Base-by-base conservation (phyloP, 2,113 vertebrate genomes). In the Petrocephalus microphthalmus region DNA sequence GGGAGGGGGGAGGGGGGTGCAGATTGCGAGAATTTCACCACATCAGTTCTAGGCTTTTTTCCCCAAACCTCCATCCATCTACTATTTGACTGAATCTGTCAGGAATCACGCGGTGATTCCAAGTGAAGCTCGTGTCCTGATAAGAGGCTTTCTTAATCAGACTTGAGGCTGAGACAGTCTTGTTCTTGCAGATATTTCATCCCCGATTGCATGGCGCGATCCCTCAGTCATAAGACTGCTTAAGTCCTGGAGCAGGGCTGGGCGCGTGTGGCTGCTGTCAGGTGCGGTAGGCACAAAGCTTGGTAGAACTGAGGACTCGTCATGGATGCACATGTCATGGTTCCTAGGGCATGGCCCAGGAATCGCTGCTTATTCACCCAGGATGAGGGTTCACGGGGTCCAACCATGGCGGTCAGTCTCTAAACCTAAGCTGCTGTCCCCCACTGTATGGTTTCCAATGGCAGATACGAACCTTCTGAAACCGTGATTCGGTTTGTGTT, bases 81-180 rank as follows among this genome's bases (percentile, higher is more conserved):
- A 20, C 51, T 84, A 42, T 83, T 49, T 13, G 47, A 8, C 17
- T 22, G 81, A 83, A 49, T 45, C 81, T 83, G 81, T 83, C 81
- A 83, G 47, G 81, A 83, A 83, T 49, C 19, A n/a, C 37, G 6
- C 81, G 10, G 45, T 8, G n/a, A 42, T 42, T 42, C 42, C 1
- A 42, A 42, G n/a, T 84, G 3, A 52, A 53, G 22, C 20, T 51
- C 15, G n/a, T 53, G 20, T n/a, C n/a, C 83, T 84, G 83, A 84
- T 84, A n/a, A 84, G 83, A 84, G 49, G 83, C 5, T 51, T 25
- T 8, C 20, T 84, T 84, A 84, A 84, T 84, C 49, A 84, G 8
- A 84, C 4, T 7, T 22, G n/a, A 29, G 17, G 19, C 74, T 45
- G 37, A 22, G 49, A 29, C 83, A 49, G 3, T 22, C 22, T 84